These are phyloP conservation scores for Sylvicola fuscatus DNA, from an alignment of 2,888 invertebrate species.

Conservation along the genomic window DNA sequence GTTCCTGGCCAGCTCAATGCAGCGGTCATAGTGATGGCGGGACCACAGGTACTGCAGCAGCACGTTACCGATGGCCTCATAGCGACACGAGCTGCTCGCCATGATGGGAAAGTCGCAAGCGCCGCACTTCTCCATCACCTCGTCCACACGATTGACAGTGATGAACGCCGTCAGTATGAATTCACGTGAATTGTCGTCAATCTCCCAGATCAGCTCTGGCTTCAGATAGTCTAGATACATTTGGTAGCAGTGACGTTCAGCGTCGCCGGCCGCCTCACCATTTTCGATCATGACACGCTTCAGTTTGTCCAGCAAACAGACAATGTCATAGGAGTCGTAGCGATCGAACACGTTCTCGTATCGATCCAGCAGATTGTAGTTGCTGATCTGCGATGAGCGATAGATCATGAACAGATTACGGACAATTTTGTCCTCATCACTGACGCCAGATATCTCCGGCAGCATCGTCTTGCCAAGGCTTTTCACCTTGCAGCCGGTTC, in stretches of 20 bases:
- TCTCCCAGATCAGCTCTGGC: slow-evolving; percentile 19
- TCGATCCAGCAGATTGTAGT: slow-evolving; percentile 19
- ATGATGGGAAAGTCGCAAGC: slow-evolving; percentile 20
- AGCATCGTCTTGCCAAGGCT: too few relatives aligned
- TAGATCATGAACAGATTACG: slow-evolving; percentile 23
- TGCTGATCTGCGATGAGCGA: slow-evolving; percentile 22
- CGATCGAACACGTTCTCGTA: slow-evolving; percentile 23
- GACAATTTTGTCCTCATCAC: slow-evolving; percentile 23
- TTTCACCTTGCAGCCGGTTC: too few relatives aligned
- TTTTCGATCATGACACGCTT: slow-evolving; percentile 20
- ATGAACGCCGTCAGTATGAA: slow-evolving; percentile 22
- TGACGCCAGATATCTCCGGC: slow-evolving; percentile 9
- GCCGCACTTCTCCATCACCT: too few relatives aligned
- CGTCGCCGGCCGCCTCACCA: slow-evolving; percentile 17
- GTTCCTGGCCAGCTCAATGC: slow-evolving; percentile 20
- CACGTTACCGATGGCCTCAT: slow-evolving; percentile 20
- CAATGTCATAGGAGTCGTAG: slow-evolving; percentile 21
- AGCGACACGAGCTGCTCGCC: slow-evolving; percentile 16
- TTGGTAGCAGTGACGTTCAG: slow-evolving; percentile 20
- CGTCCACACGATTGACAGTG: slow-evolving; percentile 12
- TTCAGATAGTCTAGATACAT: slow-evolving; percentile 26
- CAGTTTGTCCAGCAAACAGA: slow-evolving; percentile 17
- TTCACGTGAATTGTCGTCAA: slow-evolving; percentile 15
- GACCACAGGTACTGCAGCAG: slow-evolving; percentile 24
- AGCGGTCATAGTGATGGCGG: slow-evolving; percentile 18